Evolutionary conservation across 2,888 invertebrate genomes (phyloP), one percentile per base, ranked within the genome.

Genomic region (Ceraclea dissimilis): DNA sequence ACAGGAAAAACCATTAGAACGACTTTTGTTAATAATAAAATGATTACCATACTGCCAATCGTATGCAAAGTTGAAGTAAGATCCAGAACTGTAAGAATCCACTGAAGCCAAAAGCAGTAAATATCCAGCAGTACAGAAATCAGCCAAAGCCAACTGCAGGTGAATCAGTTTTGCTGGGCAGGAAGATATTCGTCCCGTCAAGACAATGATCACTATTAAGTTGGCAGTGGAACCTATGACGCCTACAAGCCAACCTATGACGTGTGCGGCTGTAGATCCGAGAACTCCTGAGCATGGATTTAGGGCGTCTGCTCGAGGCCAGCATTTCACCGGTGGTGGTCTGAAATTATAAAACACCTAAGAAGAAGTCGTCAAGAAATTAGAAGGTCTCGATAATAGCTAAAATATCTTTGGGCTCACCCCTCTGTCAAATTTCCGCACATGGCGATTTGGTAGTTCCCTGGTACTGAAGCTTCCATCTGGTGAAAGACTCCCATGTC

Each of bases 251-350:
- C 94, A 95, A 2, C 93, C 91, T 52, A 89, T 85, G 63, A 84
- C 80, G 54, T 90, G 80, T 2, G 90, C 75, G 84, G 86, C 88
- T 47, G 81, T 72, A 69, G 85, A 85, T 20, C 91, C 91, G 87
- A 93, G 90, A 57, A 93, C 90, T 69, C 93, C 92, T 68, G 92
- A 92, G 70, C 93, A 93, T 0, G 92, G 92, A 71, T 91, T 93
- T 51, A 92, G 73, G 0, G 88, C 89, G 70, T 93, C 85, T 0
- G 91, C 87, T 60, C 79, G 77, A 0, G 92, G 92, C 39, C 76
- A 79, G 68, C 90, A 91, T 77, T 62, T 75, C 67, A n/a, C 70
- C 71, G 60, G 78, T 11, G 43, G 39, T 17, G 16, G 2, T n/a
- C 54, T 54, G 8, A 33, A 33, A 39, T 39, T 39, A n/a, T 39